A percentile compares a stretch with the other conserved stretches of the same genome.
Conservation (phyloP, 2,888 invertebrate genomes). For the Tachina lurida region DNA sequence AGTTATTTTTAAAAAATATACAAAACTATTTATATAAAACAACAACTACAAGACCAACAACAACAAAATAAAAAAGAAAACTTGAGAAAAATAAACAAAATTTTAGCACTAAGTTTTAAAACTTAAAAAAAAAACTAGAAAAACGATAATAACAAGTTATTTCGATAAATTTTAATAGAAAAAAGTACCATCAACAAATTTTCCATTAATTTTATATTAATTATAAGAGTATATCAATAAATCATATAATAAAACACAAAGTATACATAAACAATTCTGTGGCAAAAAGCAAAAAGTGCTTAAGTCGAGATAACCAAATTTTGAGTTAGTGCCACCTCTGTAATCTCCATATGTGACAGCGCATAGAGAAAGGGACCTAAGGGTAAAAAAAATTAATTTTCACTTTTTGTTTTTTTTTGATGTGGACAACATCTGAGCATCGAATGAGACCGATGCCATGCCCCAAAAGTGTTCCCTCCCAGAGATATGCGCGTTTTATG, state of each 20-base stretch:
- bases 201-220: not conserved
- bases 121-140: not conserved
- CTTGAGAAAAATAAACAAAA: constrained; percentile 29
- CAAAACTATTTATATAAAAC: constrained; percentile 68
- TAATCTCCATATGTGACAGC: too few relatives aligned
- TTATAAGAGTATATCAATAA: not conserved
- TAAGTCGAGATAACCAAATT: too few relatives aligned
- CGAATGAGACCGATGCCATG: too few relatives aligned
- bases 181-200: not conserved
- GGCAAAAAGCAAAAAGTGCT: too few relatives aligned
- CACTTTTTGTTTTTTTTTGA: too few relatives aligned
- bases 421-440: too few relatives aligned
- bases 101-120: constrained; percentile 16
- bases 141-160: not conserved
- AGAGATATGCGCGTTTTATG: too few relatives aligned
- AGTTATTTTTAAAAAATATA: constrained; percentile 68
- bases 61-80: constrained; percentile 20
- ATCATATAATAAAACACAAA: not conserved
- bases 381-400: too few relatives aligned
- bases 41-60: constrained; percentile 33
- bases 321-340: too few relatives aligned
- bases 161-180: constrained; percentile 25
- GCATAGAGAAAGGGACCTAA: too few relatives aligned
- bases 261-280: not conserved
- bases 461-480: too few relatives aligned